phyloP scores from a whole-genome alignment of 2,113 vertebrate genomes.

The Paratilapia polleni region DNA sequence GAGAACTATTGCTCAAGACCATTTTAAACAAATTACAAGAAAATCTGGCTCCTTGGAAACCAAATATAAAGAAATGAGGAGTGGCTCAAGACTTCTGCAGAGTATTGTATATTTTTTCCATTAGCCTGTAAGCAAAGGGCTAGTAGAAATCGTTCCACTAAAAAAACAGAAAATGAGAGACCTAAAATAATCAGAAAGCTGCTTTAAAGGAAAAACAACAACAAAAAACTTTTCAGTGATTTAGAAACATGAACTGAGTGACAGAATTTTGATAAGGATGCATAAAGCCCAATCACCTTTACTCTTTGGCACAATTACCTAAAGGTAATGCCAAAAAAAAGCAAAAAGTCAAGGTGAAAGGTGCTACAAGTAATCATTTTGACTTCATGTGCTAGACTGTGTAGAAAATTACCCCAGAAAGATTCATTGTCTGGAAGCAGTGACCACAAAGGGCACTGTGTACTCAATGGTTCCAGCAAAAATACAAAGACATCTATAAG shows the following conservation, averaged over 20 bases:
- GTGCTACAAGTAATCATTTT: constrained; percentile 6
- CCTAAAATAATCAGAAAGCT: background rate
- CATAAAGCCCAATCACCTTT: background rate
- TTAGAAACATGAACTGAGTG: background rate
- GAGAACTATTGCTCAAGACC: no score
- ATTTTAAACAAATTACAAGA: no score
- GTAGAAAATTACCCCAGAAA: background rate
- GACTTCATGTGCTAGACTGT: background rate
- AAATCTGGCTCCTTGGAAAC: no score
- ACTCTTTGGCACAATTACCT: background rate
- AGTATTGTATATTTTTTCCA: no score
- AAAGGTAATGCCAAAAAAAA: background rate
- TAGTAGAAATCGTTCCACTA: no score
- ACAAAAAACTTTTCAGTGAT: background rate
- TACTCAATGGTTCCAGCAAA: background rate
- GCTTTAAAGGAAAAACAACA: background rate
- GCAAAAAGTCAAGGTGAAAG: background rate
- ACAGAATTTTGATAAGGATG: background rate
- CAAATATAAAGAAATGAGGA: no score
- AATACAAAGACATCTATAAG: background rate
- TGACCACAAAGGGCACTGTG: background rate
- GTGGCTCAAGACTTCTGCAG: no score
- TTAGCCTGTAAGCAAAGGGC: no score
- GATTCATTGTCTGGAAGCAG: constrained; percentile 1
- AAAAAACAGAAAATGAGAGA: background rate